Percentiles rank a stretch among this genome's conserved stretches.
These are phyloP conservation scores for Andrena hattorfiana DNA, from an alignment of 2,888 invertebrate species.

Conservation along the genomic window DNA sequence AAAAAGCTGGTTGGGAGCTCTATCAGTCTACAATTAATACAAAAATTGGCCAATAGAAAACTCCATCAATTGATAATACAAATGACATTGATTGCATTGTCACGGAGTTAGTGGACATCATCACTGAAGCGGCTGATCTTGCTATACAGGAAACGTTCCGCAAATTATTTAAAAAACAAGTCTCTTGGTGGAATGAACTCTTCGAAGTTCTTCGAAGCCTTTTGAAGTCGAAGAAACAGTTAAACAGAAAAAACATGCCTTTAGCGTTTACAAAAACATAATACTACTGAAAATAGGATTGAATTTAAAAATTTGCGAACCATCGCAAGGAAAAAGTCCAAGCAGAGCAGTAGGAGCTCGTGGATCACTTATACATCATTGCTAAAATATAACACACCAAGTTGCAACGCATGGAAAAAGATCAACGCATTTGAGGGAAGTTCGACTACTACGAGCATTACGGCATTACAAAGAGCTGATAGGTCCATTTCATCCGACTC, in stretches of 20 bases:
- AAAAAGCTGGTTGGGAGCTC: constrained; percentile 56
- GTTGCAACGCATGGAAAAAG: constrained; percentile 44
- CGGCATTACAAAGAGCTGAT: constrained; percentile 2
- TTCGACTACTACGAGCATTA: neutral
- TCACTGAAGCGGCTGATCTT: constrained; percentile 45
- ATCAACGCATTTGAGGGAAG: constrained; percentile 39
- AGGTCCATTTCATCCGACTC: constrained; percentile 3
- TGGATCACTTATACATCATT: constrained; percentile 44
- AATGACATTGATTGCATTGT: neutral
- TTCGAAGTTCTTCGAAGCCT: no score
- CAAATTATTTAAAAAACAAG: neutral
- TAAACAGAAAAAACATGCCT: constrained; percentile 44
- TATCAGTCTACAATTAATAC: constrained; percentile 25
- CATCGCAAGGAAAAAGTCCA: constrained; percentile 43
- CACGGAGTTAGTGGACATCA: constrained; percentile 6
- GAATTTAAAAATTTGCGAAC: constrained; percentile 52
- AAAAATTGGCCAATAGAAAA: constrained; percentile 20
- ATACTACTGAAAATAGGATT: constrained; percentile 38
- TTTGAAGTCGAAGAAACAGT: constrained; percentile 34
- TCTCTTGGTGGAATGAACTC: constrained; percentile 71
- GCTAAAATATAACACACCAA: constrained; percentile 14
- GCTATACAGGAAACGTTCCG: constrained; percentile 16
- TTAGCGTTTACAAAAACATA: constrained; percentile 54
- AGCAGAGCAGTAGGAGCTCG: constrained; percentile 38
- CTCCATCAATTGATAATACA: constrained; percentile 1